Evolutionary conservation across 2,888 invertebrate genomes (phyloP).

Genomic region (Saturnia japonica): DNA sequence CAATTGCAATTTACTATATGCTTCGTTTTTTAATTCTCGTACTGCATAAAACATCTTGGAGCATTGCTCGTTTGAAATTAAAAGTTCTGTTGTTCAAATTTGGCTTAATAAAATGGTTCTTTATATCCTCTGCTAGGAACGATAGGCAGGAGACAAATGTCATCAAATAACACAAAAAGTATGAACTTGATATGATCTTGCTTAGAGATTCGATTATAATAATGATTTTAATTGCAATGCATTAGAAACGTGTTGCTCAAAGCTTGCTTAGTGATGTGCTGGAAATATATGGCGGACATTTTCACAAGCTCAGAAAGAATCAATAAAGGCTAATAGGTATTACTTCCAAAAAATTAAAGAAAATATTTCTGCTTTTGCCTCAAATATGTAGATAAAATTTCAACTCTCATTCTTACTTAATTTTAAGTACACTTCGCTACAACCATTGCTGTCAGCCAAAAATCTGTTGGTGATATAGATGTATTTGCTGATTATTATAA

Average conservation of each 20-base stretch:
- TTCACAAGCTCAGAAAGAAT: too few species aligned
- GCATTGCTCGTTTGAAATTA: not conserved
- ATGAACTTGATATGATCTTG: too few species aligned
- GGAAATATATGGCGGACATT: not conserved
- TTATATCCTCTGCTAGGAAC: not conserved
- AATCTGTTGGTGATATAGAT: not conserved
- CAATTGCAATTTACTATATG: constrained; percentile 19
- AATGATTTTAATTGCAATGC: not conserved
- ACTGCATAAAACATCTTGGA: not conserved
- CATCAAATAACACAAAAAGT: not conserved
- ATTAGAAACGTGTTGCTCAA: not conserved
- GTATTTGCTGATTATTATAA: not conserved
- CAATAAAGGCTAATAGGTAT: too few species aligned
- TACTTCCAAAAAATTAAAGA: not conserved
- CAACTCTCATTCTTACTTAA: too few species aligned
- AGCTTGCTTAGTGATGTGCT: not conserved
- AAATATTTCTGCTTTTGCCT: not conserved
- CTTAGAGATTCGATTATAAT: not conserved
- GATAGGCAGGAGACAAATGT: not conserved
- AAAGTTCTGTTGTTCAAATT: not conserved
- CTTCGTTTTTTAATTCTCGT: constrained; percentile 19
- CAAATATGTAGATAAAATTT: too few species aligned
- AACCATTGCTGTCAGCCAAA: too few species aligned
- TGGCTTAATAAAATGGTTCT: too few species aligned
- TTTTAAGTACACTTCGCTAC: too few species aligned